Base-by-base conservation (phyloP, 2,888 invertebrate genomes). In the Caenorhabditis doughertyi region DNA sequence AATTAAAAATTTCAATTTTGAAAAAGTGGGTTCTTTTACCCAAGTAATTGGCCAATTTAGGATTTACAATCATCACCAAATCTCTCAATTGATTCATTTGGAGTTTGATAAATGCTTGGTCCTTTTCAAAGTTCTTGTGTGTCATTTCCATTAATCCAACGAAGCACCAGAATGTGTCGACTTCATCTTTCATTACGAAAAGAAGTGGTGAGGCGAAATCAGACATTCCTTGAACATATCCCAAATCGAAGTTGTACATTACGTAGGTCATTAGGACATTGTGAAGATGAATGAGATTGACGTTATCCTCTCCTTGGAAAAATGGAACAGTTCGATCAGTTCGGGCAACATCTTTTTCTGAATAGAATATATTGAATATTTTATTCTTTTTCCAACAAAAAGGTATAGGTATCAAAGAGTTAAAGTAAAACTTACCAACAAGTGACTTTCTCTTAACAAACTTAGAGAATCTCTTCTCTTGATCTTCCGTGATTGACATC, bases 141-240 rank as follows among this genome's bases (percentile, higher is more conserved):
- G 98, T 95, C 94, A 95, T 95, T 80, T 98, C 95, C 97, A 99
- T 98, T 90, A 98, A 96, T 9, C 97, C 97, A 44, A 96, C 97
- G 92, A 99, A 99, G 93, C 97, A 97, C 99, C 99, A 99, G 93
- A 99, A 99, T 0, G 97, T 95, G 92, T 98, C 97, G 3, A 96
- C 96, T 93, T 99, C 99, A 92, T 96, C 95, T 85, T 95, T 95
- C 94, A 97, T 94, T 56, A 98, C 94, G 91, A 95, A 94, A 71
- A 98, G 93, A 89, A 99, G 95, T 0, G 98, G 98, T 7, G 98
- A 96, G 71, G 99, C 93, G 65, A 98, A 94, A 93, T 99, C 99
- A 89, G 97, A 97, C 99, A 99, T 99, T 25, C 99, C 99, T 92
- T 97, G 96, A 0, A 96, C 93, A 89, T 94, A 94, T 42, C 94